Conservation (phyloP, 1,140 invertebrate genomes). For the Caenorhabditis briggsae region DNA sequence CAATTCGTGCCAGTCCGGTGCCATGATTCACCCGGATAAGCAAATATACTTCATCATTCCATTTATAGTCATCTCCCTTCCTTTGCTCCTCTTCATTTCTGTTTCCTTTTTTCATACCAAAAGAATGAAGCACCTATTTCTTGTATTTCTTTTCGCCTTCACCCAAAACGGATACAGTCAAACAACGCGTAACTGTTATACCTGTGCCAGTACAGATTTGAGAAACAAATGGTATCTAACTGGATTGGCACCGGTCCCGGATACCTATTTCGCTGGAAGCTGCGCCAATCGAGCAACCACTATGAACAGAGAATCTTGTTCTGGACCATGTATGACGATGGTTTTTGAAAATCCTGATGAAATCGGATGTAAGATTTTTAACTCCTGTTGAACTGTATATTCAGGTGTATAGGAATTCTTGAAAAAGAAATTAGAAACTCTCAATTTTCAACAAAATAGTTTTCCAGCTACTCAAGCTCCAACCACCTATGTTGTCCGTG, state of each 20-base stretch:
- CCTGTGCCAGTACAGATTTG: slow-evolving; percentile 42
- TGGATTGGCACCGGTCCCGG: slow-evolving; percentile 41
- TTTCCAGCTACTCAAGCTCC: neutral
- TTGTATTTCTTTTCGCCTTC: neutral
- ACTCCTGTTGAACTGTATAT: too few relatives aligned
- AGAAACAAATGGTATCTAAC: slow-evolving; percentile 52
- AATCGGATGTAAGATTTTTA: slow-evolving; percentile 16
- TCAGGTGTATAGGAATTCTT: too few relatives aligned
- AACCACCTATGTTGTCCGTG: slow-evolving; percentile 48
- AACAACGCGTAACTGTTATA: slow-evolving; percentile 21
- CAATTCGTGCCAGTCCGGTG: slow-evolving; percentile 42
- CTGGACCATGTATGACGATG: slow-evolving; percentile 59
- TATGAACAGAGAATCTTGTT: slow-evolving; percentile 39
- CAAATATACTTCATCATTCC: slow-evolving; percentile 41
- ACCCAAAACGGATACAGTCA: neutral
- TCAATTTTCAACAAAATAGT: neutral
- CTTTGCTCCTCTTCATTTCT: slow-evolving; percentile 18
- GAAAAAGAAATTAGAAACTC: neutral
- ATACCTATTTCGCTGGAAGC: slow-evolving; percentile 41
- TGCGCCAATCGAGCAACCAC: neutral
- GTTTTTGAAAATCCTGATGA: slow-evolving; percentile 58
- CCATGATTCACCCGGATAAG: slow-evolving; percentile 41
- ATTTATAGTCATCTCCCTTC: slow-evolving; percentile 37
- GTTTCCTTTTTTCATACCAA: neutral
- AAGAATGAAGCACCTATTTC: slow-evolving; percentile 19